A percentile compares a stretch with the other conserved stretches of the same genome.
phyloP scores from a whole-genome alignment of 2,797 vertebrate species.

The Sylvilagus floridanus region DNA sequence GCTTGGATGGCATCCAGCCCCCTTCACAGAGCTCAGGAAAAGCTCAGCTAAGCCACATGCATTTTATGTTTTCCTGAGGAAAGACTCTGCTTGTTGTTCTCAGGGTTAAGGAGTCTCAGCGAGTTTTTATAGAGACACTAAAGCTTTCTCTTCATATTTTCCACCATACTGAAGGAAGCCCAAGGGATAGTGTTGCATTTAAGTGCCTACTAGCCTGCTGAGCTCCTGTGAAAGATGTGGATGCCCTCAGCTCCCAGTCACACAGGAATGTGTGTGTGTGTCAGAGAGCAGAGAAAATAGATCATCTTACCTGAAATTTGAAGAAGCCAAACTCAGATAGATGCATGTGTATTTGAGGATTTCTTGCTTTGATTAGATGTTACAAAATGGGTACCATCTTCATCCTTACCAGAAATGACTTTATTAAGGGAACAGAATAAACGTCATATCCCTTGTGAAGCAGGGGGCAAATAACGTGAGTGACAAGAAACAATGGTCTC shows the following conservation, averaged over 20 bases:
- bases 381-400: neutral
- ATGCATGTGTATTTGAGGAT: neutral
- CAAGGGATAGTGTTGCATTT: neutral
- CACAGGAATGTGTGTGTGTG: too few species aligned
- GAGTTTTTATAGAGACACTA: constrained; percentile 63
- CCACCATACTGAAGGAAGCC: neutral
- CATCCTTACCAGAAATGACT: neutral
- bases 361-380: neutral
- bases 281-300: neutral
- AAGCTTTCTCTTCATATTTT: constrained; percentile 52
- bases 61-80: constrained; percentile 73
- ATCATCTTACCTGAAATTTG: neutral
- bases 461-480: fast-evolving
- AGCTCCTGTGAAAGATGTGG: neutral
- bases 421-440: neutral
- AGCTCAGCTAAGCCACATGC: constrained; percentile 44
- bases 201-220: neutral
- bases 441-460: neutral
- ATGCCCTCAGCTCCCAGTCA: too few species aligned
- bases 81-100: constrained; percentile 59
- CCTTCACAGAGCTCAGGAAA: constrained; percentile 69
- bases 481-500: neutral
- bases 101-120: constrained; percentile 73
- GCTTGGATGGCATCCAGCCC: constrained; percentile 56
- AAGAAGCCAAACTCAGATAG: neutral